phyloP scores from a whole-genome alignment of 1,140 invertebrate genomes.

The Mizuhopecten yessoensis region DNA sequence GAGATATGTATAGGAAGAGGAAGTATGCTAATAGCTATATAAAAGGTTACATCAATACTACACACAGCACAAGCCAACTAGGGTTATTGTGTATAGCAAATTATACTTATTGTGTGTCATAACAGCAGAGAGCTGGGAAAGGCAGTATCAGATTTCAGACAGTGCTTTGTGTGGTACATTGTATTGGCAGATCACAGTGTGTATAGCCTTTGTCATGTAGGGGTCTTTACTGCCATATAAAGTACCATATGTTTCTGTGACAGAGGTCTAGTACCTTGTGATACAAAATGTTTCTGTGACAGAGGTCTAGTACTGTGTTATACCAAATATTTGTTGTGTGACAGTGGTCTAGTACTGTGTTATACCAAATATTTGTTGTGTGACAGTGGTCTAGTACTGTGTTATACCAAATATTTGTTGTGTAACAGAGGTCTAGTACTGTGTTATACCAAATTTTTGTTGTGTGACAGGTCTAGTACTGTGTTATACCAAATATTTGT shows the following conservation, averaged over 20 bases:
- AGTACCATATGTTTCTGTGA: neutral
- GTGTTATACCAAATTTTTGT: neutral
- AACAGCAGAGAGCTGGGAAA: neutral
- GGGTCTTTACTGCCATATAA: neutral
- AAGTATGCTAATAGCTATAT: too few species aligned
- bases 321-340: neutral
- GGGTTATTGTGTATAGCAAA: neutral
- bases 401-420: neutral
- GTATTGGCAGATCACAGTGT: neutral
- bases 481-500: neutral
- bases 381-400: neutral
- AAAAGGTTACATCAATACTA: slow-evolving; percentile 1
- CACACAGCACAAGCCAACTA: neutral
- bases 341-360: neutral
- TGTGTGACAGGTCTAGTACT: neutral
- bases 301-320: neutral
- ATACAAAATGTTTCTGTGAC: too few species aligned
- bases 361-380: neutral
- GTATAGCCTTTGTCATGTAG: neutral
- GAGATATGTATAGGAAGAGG: neutral
- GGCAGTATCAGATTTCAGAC: neutral
- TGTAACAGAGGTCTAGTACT: neutral
- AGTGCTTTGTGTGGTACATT: neutral
- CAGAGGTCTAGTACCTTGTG: too few species aligned
- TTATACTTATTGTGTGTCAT: too few species aligned